These are phyloP conservation scores for Spheniscus mendiculus DNA, from an alignment of 2,113 vertebrate species.

Conservation along the genomic window DNA sequence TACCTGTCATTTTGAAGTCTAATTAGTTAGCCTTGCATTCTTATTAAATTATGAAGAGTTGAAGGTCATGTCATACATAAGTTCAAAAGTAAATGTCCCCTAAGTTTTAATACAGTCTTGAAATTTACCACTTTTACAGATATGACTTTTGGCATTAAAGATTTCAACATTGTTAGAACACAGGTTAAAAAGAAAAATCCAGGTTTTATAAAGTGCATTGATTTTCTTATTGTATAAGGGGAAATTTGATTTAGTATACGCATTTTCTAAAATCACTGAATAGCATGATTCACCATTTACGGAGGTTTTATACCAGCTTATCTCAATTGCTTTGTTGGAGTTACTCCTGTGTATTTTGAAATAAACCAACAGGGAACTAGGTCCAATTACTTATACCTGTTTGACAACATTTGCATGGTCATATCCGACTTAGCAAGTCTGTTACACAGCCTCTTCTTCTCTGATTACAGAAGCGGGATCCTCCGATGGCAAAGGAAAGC, in stretches of 20 bases:
- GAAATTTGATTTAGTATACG: neutral
- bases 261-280: neutral
- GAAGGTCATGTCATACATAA: constrained; percentile 23
- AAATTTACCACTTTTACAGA: constrained; percentile 11
- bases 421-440: neutral
- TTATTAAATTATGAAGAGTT: constrained; percentile 6
- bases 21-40: constrained; percentile 20
- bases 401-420: neutral
- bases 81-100: constrained; percentile 12
- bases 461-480: neutral
- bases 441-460: neutral
- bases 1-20: constrained; percentile 30
- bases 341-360: neutral
- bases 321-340: neutral
- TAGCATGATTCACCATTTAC: neutral
- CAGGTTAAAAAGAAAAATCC: neutral
- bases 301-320: neutral
- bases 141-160: neutral
- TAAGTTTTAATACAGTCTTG: neutral
- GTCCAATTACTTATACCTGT: neutral
- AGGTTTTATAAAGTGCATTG: neutral
- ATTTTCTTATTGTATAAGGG: neutral
- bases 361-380: neutral
- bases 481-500: neutral
- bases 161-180: neutral